These are phyloP conservation scores for Petrocephalus microphthalmus DNA, from an alignment of 2,113 vertebrate genomes.

Conservation along the genomic window DNA sequence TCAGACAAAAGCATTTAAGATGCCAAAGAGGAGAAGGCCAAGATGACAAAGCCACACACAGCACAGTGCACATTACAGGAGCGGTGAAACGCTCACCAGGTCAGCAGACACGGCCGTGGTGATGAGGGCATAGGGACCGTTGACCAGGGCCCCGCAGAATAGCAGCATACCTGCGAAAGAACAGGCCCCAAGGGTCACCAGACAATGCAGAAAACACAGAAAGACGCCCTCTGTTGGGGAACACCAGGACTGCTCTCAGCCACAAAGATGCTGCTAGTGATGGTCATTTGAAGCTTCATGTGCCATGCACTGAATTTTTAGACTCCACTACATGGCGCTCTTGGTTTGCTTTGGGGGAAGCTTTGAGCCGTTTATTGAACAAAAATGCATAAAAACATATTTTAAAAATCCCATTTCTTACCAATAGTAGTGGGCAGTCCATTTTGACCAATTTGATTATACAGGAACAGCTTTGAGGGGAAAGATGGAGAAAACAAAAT, in stretches of 20 bases:
- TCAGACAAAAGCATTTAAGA: neutral
- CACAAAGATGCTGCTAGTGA: neutral
- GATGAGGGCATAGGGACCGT: conserved; percentile 91
- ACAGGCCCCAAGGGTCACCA: neutral
- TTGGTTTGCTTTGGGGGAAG: too few species aligned
- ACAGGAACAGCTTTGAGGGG: conserved; percentile 77
- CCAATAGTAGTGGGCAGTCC: conserved; percentile 74
- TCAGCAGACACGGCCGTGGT: conserved; percentile 92
- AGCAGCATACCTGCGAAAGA: conserved; percentile 77
- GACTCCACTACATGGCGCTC: too few species aligned
- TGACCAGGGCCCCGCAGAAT: conserved; percentile 83
- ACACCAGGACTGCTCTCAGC: neutral
- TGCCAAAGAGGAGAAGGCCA: neutral
- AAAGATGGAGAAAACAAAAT: conserved; percentile 8
- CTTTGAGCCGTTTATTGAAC: too few species aligned
- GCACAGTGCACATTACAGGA: too few species aligned
- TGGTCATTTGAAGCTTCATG: too few species aligned
- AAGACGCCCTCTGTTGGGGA: neutral
- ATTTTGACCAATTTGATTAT: conserved; percentile 76
- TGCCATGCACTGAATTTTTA: too few species aligned
- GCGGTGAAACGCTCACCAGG: conserved; percentile 64
- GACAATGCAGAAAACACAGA: neutral
- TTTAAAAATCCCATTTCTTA: conserved; percentile 45
- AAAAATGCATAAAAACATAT: rapidly evolving
- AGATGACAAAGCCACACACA: neutral